These are phyloP conservation scores for Rhodinocichla rosea DNA, from an alignment of 2,113 vertebrate species.

Conservation along the genomic window DNA sequence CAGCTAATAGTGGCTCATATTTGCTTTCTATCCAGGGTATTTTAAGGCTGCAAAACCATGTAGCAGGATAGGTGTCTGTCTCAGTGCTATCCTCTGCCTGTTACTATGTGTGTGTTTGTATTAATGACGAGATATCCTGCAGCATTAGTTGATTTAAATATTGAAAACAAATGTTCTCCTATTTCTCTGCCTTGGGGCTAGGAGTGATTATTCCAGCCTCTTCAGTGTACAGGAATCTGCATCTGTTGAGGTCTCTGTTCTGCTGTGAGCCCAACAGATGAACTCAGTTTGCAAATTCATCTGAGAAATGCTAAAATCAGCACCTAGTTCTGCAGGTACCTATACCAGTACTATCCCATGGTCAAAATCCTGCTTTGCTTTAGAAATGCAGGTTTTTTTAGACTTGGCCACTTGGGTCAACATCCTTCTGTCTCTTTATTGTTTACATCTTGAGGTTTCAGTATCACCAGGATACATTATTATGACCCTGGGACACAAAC, in stretches of 20 bases:
- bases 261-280: background rate
- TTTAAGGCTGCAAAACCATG: background rate
- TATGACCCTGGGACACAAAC: constrained; percentile 34
- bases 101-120: background rate
- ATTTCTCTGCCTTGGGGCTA: background rate
- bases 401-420: background rate
- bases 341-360: background rate
- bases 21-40: background rate
- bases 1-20: background rate
- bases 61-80: background rate
- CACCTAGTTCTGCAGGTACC: background rate
- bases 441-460: constrained; percentile 26
- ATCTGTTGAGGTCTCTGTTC: background rate
- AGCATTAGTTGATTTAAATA: constrained; percentile 1
- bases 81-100: background rate
- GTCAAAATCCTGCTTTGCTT: background rate
- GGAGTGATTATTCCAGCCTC: background rate
- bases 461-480: constrained; percentile 41
- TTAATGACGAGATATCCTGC: background rate
- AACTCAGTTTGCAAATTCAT: background rate
- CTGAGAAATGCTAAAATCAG: background rate
- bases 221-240: background rate
- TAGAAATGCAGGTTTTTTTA: background rate
- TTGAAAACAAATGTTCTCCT: constrained; percentile 26
- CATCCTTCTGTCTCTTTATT: background rate